phyloP scores from a whole-genome alignment of 1,140 invertebrate genomes.

The Aphaenogaster rudis region DNA sequence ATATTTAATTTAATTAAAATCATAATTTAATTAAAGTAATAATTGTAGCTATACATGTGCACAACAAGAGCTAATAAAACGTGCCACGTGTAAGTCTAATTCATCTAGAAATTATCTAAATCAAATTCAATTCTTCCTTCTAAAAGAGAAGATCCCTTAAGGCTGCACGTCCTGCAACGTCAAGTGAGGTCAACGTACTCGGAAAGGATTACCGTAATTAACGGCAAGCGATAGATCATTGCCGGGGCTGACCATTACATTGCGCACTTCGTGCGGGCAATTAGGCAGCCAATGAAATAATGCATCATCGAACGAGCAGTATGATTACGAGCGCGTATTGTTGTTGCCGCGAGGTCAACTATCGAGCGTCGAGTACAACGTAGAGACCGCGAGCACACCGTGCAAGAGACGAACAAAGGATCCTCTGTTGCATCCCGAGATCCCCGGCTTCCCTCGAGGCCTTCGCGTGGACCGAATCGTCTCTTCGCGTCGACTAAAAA shows the following conservation, averaged over 20 bases:
- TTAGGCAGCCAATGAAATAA: conserved; percentile 57
- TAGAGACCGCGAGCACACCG: background rate
- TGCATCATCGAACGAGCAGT: conserved; percentile 34
- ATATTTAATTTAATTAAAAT: too few species aligned
- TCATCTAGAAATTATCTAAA: background rate
- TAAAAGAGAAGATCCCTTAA: background rate
- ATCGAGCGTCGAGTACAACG: background rate
- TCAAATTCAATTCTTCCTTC: background rate
- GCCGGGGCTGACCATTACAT: conserved; percentile 25
- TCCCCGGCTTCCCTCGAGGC: background rate
- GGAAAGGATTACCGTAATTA: conserved; percentile 58
- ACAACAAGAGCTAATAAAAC: background rate
- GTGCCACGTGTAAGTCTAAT: background rate
- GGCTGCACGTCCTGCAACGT: conserved; percentile 2
- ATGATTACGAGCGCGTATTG: conserved; percentile 28
- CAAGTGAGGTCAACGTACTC: conserved; percentile 37
- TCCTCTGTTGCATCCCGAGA: conserved; percentile 39
- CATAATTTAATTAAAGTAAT: background rate
- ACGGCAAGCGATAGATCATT: conserved; percentile 46
- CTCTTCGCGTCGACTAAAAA: background rate
- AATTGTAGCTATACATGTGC: background rate
- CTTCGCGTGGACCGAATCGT: conserved; percentile 10
- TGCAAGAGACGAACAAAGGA: conserved; percentile 42
- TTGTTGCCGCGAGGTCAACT: conserved; percentile 43
- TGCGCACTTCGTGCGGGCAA: conserved; percentile 19